Base-by-base conservation (phyloP, 2,113 vertebrate genomes). In the Petaurus breviceps region DNA sequence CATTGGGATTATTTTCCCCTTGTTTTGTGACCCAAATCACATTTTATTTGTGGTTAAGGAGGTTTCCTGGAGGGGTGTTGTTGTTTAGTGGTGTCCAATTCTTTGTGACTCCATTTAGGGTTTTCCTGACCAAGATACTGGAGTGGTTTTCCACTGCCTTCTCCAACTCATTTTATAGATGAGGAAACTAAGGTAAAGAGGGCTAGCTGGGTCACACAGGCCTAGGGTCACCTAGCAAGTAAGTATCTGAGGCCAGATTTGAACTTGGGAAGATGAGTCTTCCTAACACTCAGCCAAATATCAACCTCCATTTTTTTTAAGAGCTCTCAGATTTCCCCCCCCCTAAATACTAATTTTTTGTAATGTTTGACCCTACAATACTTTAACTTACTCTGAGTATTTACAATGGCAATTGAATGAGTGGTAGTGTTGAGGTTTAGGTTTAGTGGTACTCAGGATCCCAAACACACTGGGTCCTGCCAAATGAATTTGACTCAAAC, bases 341-440 rank as follows among this genome's bases (percentile, higher is more conserved):
- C 8, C 28, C 10, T 37, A 14, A 68, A 68, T 37, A 68, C 14
- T 68, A 12, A 49, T 49, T 68, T 68, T 84, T 98, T 55, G 25
- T 55, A 55, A 99, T 98, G 98, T 98, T 98, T 98, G 98, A 98
- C 98, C 98, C 99, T 99, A 99, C 99, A 99, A 99, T 99, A 99
- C 98, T 98, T 98, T 97, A 98, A 98, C 98, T 98, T 98, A 98
- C 96, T 99, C 96, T 98, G 98, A 96, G 91, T 98, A 98, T 99
- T 98, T 98, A 99, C 97, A 98, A 96, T 51, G 94, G 98, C 92
- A 92, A 97, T 96, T 98, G 98, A 98, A 98, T 98, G 97, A 98
- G 98, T 98, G 98, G 98, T 97, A 98, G 98, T 98, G 47, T 49
- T 49, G 47, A 49, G 47, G 47, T 49, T 49, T 49, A 49, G 47